Percentiles rank a stretch among this genome's conserved stretches.
Conservation (phyloP, 2,113 vertebrate genomes). For the Anolis sagrei region DNA sequence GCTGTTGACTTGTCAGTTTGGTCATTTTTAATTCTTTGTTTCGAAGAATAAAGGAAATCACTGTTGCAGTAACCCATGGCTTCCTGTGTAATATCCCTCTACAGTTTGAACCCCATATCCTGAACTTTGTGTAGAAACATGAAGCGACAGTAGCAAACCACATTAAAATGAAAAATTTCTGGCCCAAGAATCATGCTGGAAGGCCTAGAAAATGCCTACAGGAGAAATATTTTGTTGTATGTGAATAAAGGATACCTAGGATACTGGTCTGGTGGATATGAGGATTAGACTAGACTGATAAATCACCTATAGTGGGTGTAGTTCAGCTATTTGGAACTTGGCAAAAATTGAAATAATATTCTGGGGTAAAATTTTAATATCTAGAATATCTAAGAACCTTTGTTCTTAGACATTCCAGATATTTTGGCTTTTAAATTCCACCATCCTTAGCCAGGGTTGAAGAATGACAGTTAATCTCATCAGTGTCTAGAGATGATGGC, state of each 20-base stretch:
- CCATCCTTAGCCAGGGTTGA: no score
- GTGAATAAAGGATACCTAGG: no score
- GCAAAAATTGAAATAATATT: constrained; percentile 66
- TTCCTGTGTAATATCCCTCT: constrained; percentile 59
- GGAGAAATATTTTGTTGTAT: no score
- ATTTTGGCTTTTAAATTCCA: background rate
- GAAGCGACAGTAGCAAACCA: no score
- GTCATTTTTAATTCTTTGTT: constrained; percentile 43
- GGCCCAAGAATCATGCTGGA: no score
- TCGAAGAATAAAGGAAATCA: constrained; percentile 62
- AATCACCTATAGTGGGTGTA: constrained; percentile 66
- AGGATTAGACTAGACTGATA: constrained; percentile 60
- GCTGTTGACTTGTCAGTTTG: constrained; percentile 51
- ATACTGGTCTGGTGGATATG: no score
- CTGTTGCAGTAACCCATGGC: constrained; percentile 66
- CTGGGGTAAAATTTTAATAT: constrained; percentile 55
- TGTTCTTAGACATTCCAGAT: background rate
- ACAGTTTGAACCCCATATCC: no score
- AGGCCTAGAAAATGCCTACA: no score
- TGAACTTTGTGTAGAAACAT: no score
- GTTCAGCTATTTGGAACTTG: constrained; percentile 65
- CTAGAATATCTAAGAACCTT: constrained; percentile 49
- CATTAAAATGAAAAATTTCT: no score
- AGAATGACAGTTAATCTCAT: no score
- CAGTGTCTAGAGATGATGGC: background rate